Conservation (phyloP, 2,113 vertebrate genomes). For the Apistogramma diplotaenia region DNA sequence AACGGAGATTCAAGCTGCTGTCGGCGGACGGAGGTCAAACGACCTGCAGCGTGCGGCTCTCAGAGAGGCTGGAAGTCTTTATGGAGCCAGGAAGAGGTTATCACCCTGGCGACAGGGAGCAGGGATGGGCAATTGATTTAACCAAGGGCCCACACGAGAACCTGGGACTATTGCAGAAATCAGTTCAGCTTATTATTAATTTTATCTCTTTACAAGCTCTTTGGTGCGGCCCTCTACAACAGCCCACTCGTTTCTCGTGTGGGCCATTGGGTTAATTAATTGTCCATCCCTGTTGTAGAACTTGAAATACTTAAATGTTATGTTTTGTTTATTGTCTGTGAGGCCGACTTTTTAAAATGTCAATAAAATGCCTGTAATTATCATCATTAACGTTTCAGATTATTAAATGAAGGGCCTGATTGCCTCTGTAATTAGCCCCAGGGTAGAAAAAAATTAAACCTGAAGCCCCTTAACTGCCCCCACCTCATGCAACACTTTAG, state of each 20-base stretch:
- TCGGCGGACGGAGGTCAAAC: background rate
- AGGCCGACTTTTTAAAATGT: background rate
- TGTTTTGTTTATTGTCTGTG: background rate
- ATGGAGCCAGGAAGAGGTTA: background rate
- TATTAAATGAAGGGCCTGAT: background rate
- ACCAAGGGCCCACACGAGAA: background rate
- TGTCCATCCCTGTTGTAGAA: background rate
- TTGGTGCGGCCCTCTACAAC: background rate
- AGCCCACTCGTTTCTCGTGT: background rate
- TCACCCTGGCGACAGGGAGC: background rate
- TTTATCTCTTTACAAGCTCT: background rate
- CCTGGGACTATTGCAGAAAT: background rate
- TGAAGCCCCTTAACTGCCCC: too few relatives aligned
- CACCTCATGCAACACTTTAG: accelerated
- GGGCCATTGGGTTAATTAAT: background rate
- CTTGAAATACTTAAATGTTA: background rate
- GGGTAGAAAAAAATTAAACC: background rate
- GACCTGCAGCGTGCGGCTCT: background rate
- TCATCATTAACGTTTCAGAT: background rate
- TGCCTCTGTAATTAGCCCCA: background rate
- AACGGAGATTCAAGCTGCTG: background rate
- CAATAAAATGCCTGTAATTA: background rate
- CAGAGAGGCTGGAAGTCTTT: background rate
- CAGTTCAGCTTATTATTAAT: background rate
- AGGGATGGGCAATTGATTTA: background rate